Base-by-base conservation (phyloP, 1,140 invertebrate species). In the Scaptomyza pallida region DNA sequence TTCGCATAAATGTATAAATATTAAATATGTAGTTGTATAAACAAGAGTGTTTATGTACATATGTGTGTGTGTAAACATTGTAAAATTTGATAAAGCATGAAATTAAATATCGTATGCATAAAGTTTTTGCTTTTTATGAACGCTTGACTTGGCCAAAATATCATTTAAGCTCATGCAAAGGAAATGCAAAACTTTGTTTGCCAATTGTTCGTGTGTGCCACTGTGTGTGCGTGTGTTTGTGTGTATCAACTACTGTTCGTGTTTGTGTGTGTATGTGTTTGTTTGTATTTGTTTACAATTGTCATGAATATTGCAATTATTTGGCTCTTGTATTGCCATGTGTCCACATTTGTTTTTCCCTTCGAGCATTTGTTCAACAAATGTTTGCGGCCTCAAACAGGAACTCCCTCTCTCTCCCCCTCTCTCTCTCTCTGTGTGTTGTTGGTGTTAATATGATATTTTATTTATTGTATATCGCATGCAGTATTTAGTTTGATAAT, bases 271-370 rank as follows among this genome's bases (percentile, higher is more conserved):
- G 15, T 35, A 3, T 47, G 52, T 57, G 15, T 51, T 52, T 69
- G 59, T 64, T 55, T 59, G 55, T 69, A 50, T 78, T 65, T 71
- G 77, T 86, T 86, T 85, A 73, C 69, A 81, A 86, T 86, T 86
- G 81, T 86, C 81, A 86, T 85, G 81, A 86, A 86, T 85, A 86
- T 85, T 86, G 77, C 81, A 85, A 85, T 85, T 85, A 86, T 77
- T 85, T 85, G 72, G 80, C 67, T 80, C 78, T 83, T 79, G 72
- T 74, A 44, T 78, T 45, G 65, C 60, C 68, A 71, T 56, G 61
- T 64, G 68, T 64, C 30, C 68, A 64, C 68, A 71, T 72, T 72
- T 72, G 70, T 72, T 72, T 72, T 72, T 65, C 48, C 51, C 68
- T 50, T 41, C 60, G 33, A 71, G 68, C 60, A 64, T 64, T 71